Evolutionary conservation across 2,113 vertebrate genomes (phyloP).

Genomic region (Patagioenas fasciata): DNA sequence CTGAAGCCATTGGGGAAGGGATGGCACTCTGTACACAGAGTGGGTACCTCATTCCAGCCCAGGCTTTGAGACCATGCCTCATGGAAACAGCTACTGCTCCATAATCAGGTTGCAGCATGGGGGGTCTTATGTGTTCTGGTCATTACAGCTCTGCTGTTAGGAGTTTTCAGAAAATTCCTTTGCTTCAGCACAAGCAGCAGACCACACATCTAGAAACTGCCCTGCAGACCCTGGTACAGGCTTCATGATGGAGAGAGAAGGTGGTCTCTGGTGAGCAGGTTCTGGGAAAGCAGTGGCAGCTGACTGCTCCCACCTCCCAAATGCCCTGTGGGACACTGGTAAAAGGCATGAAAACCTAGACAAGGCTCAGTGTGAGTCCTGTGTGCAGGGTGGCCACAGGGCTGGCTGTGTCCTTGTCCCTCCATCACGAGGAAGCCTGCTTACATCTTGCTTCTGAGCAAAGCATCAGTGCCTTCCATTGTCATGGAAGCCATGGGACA

Average conservation of each 20-base stretch:
- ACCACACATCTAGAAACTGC: neutral
- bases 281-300: neutral
- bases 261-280: fast-evolving
- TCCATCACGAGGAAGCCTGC: neutral
- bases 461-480: neutral
- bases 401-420: neutral
- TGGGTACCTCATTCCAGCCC: neutral
- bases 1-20: neutral
- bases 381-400: fast-evolving
- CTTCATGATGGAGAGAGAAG: neutral
- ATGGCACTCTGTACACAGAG: neutral
- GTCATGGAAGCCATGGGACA: fast-evolving
- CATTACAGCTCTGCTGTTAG: neutral
- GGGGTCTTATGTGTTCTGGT: neutral
- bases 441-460: neutral
- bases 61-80: neutral
- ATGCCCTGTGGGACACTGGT: neutral
- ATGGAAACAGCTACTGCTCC: neutral
- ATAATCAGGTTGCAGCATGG: neutral
- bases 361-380: neutral
- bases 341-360: neutral
- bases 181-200: neutral
- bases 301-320: neutral
- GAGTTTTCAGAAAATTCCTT: neutral
- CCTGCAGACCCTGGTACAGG: neutral